Evolutionary conservation across 2,113 vertebrate genomes (phyloP), one percentile per base, ranked within the genome.

Genomic region (Oryzias celebensis): DNA sequence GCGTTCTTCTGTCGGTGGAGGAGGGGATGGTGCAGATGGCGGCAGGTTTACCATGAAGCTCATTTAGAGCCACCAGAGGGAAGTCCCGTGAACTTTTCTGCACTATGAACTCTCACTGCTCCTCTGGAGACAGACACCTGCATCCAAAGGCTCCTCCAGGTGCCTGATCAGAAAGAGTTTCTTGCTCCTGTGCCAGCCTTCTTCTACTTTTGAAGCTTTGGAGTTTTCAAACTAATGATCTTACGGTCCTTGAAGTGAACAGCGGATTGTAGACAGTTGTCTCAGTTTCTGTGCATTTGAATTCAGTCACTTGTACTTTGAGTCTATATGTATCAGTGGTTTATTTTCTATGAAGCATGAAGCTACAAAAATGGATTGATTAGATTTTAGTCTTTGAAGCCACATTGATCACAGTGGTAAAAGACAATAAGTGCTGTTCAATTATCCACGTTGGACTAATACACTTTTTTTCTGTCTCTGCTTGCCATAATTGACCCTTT

Each of bases 11-110:
- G 87, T 74, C 88, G 89, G 81, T 23, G 91, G 80, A 17, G 89
- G 79, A 62, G 88, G 87, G 7, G 90, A 89, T 0, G 89, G 90
- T 7, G 87, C 72, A 1, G 92, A 94, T 3, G 85, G 91, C 3
- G 91, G 91, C 23, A 89, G 88, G 18, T 92, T 93, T 59, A 92
- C 92, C 17, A 90, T 91, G 90, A 94, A 93, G 68, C 92, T 94
- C 3, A 92, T 93, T 73, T 94, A 77, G 92, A 58, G 14, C 52
- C 20, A 63, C 15, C 24, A 1, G 12, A 18, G 14, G 50, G 50
- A 1, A 22, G 48, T 48, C 22, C 48, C 66, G 20, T n/a, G 28
- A 62, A 23, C 41, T 64, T 8, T 54, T 56, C 57, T 65, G 65
- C 28, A 47, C 17, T n/a, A 8, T 28, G 57, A 57, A 58, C 15